phyloP scores from a whole-genome alignment of 2,113 vertebrate genomes.

The Leucoraja erinaceus region DNA sequence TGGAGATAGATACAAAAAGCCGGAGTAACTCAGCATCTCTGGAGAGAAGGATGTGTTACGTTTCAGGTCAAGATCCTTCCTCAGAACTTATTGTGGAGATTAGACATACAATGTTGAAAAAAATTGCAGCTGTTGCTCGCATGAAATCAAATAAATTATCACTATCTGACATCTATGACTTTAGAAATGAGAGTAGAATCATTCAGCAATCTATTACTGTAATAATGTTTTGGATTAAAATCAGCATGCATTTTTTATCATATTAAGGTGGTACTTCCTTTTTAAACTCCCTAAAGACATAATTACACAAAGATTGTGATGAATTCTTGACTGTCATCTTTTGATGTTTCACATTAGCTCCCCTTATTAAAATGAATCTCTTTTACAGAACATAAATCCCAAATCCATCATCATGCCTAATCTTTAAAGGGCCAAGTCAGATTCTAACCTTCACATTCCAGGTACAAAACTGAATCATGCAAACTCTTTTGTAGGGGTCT shows the following conservation, averaged over 20 bases:
- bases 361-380: neutral
- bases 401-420: neutral
- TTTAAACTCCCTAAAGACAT: neutral
- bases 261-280: neutral
- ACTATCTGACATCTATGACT: neutral
- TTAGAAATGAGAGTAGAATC: neutral
- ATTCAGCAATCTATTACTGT: neutral
- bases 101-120: too few species aligned
- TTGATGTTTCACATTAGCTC: neutral
- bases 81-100: too few species aligned
- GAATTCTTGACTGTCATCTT: neutral
- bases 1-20: too few species aligned
- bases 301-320: neutral
- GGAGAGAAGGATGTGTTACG: too few species aligned
- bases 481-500: neutral
- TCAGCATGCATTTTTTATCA: neutral
- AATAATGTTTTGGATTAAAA: neutral
- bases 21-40: too few species aligned
- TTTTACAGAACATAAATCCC: neutral
- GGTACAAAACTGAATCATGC: neutral
- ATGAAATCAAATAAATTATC: neutral
- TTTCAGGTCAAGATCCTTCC: too few species aligned
- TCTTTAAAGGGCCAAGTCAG: neutral
- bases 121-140: neutral
- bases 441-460: neutral